Conservation (phyloP, 2,888 invertebrate genomes). For the Apamea crenata region DNA sequence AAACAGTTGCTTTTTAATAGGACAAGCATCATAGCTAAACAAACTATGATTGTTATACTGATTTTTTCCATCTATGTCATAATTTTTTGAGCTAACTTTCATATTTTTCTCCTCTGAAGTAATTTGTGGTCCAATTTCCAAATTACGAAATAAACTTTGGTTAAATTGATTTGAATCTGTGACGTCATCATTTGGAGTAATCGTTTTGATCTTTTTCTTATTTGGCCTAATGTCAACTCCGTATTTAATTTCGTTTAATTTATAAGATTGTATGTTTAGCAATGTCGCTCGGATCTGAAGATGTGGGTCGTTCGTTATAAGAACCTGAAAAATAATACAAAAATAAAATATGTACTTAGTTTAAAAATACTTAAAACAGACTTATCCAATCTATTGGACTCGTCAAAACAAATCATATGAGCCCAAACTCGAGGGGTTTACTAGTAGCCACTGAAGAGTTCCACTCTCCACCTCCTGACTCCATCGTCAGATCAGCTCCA, state of each 20-base stretch:
- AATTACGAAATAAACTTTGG: neutral
- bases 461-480: too few species aligned
- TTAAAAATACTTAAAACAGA: too few species aligned
- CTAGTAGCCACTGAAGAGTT: too few species aligned
- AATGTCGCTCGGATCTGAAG: constrained; percentile 65
- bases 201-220: constrained; percentile 20
- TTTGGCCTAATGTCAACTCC: constrained; percentile 35
- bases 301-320: constrained; percentile 71
- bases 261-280: constrained; percentile 67
- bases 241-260: constrained; percentile 69
- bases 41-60: neutral
- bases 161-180: neutral
- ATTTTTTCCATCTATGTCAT: neutral
- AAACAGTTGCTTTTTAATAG: constrained; percentile 29
- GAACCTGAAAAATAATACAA: constrained; percentile 67
- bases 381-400: too few species aligned
- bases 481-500: too few species aligned
- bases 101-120: constrained; percentile 26
- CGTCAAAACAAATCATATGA: too few species aligned
- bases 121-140: constrained; percentile 36
- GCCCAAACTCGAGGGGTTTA: too few species aligned
- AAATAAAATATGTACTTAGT: too few species aligned
- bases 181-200: neutral
- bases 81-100: neutral
- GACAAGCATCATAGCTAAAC: neutral